phyloP scores from a whole-genome alignment of 2,888 invertebrate species.

The Thera britannica region DNA sequence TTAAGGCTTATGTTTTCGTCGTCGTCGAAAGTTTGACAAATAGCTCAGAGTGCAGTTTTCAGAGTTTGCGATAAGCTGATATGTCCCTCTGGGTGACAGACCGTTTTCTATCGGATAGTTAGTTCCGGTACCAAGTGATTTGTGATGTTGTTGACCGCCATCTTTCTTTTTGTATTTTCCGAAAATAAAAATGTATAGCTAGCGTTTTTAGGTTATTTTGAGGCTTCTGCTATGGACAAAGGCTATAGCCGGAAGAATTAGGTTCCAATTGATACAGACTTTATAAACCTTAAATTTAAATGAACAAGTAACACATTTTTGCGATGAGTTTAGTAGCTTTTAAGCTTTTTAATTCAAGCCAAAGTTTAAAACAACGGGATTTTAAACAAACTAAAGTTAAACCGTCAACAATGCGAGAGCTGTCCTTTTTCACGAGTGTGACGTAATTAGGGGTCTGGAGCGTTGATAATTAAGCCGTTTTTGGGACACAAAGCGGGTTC shows the following conservation, averaged over 20 bases:
- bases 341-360: slow-evolving; percentile 8
- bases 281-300: background rate
- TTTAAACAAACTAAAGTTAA: slow-evolving; percentile 30
- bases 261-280: background rate
- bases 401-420: slow-evolving; percentile 36
- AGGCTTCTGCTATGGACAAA: too few species aligned
- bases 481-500: slow-evolving; percentile 64
- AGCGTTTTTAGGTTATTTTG: too few species aligned
- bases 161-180: slow-evolving; percentile 3
- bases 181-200: too few species aligned
- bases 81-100: slow-evolving; percentile 57
- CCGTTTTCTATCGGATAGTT: slow-evolving; percentile 61
- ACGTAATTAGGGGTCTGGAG: slow-evolving; percentile 53
- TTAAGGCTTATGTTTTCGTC: slow-evolving; percentile 64
- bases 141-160: slow-evolving; percentile 47
- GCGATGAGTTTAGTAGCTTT: slow-evolving; percentile 12
- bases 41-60: slow-evolving; percentile 68
- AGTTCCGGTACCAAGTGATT: slow-evolving; percentile 57
- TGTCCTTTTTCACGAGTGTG: slow-evolving; percentile 52
- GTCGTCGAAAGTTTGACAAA: slow-evolving; percentile 73
- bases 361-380: slow-evolving; percentile 26
- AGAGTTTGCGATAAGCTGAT: slow-evolving; percentile 66
- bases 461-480: slow-evolving; percentile 70
- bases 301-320: background rate
- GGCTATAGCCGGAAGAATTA: too few species aligned